Base-by-base conservation (phyloP, 2,113 vertebrate species). In the Podiceps cristatus region DNA sequence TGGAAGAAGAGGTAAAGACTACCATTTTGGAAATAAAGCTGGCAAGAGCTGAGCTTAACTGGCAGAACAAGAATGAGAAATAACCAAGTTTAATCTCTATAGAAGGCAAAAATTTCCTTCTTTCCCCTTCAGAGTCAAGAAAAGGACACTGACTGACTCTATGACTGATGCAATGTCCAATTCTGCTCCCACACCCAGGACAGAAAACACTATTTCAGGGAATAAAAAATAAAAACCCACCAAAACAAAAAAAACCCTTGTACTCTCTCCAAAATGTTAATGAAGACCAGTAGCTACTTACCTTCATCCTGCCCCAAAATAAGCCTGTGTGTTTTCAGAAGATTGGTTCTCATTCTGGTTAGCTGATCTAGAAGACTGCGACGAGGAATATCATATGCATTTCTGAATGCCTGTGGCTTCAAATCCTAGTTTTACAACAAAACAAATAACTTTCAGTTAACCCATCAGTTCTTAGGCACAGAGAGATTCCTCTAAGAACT, bases 361-460 rank as follows among this genome's bases (percentile, higher is more conserved):
- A 99, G 95, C 82, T 99, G 98, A 93, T 99, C 98, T 88, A 99
- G 88, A 73, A 99, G 98, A 96, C 81, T 98, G 93, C 81, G 96
- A 28, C 98, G 98, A 77, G 98, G 98, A 98, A 99, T 99, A 97
- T 99, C 98, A n/a, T 98, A 99, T 0, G 98, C 98, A 92, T 99
- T 99, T 92, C 98, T 97, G 62, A 98, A 99, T 13, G 98, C 97
- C 81, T 99, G 98, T 62, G 98, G 98, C 96, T 99, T 99, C 86
- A 98, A 93, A 93, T 98, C 98, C 98, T 99, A 35, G 83, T 95
- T 98, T 93, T 62, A 17, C 45, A 75, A 97, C 53, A 87, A 95
- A 96, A 67, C 5, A 86, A 37, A 40, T 16, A 40, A 72, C 35
- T 75, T 79, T 35, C 66, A 83, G 67, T 97, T 91, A 97, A 64